Base-by-base conservation (phyloP, 2,797 vertebrate species). In the Rhadinocentrus ornatus region DNA sequence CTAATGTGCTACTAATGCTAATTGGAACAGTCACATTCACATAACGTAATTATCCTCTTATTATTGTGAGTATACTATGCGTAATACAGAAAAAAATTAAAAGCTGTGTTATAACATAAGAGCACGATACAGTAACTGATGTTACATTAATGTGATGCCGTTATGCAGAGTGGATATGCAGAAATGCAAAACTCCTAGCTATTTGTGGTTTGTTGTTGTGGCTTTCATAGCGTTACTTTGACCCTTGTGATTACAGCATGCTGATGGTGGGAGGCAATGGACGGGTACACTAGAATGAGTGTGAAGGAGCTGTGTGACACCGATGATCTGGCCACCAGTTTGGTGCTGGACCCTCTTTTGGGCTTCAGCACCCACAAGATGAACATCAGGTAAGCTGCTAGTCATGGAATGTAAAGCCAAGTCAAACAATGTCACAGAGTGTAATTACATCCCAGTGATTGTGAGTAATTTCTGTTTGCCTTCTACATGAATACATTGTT, bases 351-450 rank as follows among this genome's bases (percentile, higher is more conserved):
- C 86, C 95, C 96, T 60, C 93, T 96, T 73, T 80, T 98, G 86
- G 96, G 95, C 58, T 97, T 97, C 94, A 96, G 95, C 89, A 97
- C 96, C 34, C 97, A 98, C 77, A 98, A 98, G 89, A 98, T 98
- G 97, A 97, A 97, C 50, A 93, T 97, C 89, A 97, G 96, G 97
- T 97, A 93, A 86, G 60, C 53, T 63, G 44, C 22, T 26, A 27
- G n/a, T 9, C 22, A 24, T 52, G 22, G 46, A 4, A 53, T 26
- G 4, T 24, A 29, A 20, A 55, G 35, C 70, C 27, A 13, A 0
- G 12, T 37, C 15, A 46, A 48, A 39, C 61, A 8, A 0, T 6
- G 3, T 34, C 24, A 58, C 10, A 2, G 52, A 18, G 26, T 2
- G 26, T 27, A 29, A 54, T 27, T 16, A 54, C 13, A 54, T 29